These are phyloP conservation scores for Drosophila rubida DNA, from an alignment of 2,888 invertebrate genomes.

Conservation along the genomic window DNA sequence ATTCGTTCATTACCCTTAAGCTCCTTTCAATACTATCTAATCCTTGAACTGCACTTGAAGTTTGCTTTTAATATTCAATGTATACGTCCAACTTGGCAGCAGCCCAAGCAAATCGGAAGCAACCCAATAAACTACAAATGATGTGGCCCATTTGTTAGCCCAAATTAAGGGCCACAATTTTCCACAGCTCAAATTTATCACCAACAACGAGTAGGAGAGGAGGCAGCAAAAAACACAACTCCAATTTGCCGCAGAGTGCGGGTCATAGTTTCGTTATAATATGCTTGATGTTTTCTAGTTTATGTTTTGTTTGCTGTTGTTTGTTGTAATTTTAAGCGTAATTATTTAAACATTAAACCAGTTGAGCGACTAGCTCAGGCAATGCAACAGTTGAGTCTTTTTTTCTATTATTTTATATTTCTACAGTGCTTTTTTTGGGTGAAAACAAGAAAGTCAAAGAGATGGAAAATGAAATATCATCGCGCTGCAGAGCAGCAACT, in stretches of 20 bases:
- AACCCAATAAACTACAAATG: slow-evolving; percentile 1
- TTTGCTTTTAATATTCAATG: background rate
- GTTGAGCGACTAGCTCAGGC: slow-evolving; percentile 45
- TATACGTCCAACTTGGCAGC: background rate
- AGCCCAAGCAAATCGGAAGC: background rate
- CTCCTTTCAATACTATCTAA: background rate
- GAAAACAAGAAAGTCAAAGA: slow-evolving; percentile 72
- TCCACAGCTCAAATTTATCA: slow-evolving; percentile 12
- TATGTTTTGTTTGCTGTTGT: slow-evolving; percentile 13
- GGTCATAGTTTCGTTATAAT: slow-evolving; percentile 59
- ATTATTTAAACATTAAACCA: slow-evolving; percentile 80
- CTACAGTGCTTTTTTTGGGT: slow-evolving; percentile 29
- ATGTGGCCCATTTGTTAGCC: slow-evolving; percentile 27
- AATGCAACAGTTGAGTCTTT: slow-evolving; percentile 14
- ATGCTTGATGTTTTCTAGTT: slow-evolving; percentile 33
- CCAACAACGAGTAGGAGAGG: slow-evolving; percentile 4
- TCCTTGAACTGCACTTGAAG: background rate
- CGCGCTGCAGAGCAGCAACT: slow-evolving; percentile 25
- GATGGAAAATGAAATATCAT: slow-evolving; percentile 73
- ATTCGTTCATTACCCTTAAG: too few species aligned
- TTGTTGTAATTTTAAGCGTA: slow-evolving; percentile 64
- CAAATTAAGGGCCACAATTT: slow-evolving; percentile 11
- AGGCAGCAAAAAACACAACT: slow-evolving; percentile 14
- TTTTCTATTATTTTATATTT: background rate
- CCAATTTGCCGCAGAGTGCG: slow-evolving; percentile 32